phyloP scores from a whole-genome alignment of 2,797 vertebrate genomes.

The Petrocephalus schoutedeni region DNA sequence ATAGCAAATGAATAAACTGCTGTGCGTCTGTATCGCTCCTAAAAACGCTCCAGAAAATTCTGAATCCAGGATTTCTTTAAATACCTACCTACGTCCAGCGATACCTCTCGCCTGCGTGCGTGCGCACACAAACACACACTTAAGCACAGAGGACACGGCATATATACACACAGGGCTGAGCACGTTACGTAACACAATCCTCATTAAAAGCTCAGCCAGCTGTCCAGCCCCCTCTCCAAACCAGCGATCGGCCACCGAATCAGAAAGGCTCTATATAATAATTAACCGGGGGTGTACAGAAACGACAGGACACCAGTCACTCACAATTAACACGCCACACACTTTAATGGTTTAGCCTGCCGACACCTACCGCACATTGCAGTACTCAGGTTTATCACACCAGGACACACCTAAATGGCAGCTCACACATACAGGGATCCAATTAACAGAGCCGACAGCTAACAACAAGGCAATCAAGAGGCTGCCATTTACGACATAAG shows the following conservation, averaged over 20 bases:
- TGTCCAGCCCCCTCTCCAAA: neutral
- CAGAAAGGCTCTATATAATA: neutral
- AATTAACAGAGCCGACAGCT: neutral
- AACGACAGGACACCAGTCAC: neutral
- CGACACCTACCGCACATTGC: neutral
- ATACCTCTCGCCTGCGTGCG: neutral
- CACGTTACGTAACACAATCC: constrained; percentile 76
- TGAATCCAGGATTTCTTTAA: neutral
- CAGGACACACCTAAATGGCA: constrained; percentile 2
- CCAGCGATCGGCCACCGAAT: neutral
- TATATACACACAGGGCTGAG: constrained; percentile 37
- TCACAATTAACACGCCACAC: neutral
- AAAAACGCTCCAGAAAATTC: neutral
- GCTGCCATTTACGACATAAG: neutral
- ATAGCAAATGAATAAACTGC: neutral
- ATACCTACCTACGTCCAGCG: neutral
- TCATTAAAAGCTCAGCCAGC: neutral
- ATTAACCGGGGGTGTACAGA: neutral
- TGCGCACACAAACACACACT: neutral
- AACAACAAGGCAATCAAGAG: neutral
- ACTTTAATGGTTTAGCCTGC: neutral
- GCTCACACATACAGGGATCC: neutral
- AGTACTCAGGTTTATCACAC: neutral
- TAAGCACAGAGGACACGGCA: neutral
- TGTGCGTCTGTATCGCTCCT: neutral